Percentiles rank a stretch among this genome's conserved stretches.
phyloP scores from a whole-genome alignment of 2,113 vertebrate species.

The Oreamnos americanus region DNA sequence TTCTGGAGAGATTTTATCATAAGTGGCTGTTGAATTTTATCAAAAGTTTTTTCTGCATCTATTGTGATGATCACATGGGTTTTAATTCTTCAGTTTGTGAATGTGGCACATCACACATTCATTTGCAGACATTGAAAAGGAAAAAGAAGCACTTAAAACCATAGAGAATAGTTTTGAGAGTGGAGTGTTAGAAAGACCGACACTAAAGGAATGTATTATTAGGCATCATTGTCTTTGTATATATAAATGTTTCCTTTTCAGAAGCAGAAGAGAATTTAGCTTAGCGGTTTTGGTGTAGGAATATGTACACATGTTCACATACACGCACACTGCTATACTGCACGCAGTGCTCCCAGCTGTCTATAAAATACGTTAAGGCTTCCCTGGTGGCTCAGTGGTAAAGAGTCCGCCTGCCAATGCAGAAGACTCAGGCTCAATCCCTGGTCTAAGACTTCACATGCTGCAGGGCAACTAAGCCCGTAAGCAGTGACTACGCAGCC shows the following conservation, averaged over 20 bases:
- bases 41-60: not conserved
- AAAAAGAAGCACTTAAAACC: not conserved
- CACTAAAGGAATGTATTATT: not conserved
- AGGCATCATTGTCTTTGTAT: not conserved
- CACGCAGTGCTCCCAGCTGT: not conserved
- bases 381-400: not conserved
- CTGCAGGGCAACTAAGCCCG: not conserved
- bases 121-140: not conserved
- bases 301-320: no score
- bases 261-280: not conserved
- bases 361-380: not conserved
- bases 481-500: fast-evolving
- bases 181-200: not conserved
- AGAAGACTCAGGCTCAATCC: not conserved
- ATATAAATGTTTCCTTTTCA: not conserved
- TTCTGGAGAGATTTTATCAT: not conserved
- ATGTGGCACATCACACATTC: not conserved
- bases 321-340: not conserved
- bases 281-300: not conserved
- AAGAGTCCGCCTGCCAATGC: not conserved
- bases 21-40: not conserved
- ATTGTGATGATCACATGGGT: not conserved
- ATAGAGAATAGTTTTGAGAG: not conserved
- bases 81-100: not conserved
- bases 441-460: not conserved